A percentile compares a stretch with the other conserved stretches of the same genome.
Evolutionary conservation across 2,113 vertebrate genomes (phyloP).

Genomic region (Xenus cinereus): DNA sequence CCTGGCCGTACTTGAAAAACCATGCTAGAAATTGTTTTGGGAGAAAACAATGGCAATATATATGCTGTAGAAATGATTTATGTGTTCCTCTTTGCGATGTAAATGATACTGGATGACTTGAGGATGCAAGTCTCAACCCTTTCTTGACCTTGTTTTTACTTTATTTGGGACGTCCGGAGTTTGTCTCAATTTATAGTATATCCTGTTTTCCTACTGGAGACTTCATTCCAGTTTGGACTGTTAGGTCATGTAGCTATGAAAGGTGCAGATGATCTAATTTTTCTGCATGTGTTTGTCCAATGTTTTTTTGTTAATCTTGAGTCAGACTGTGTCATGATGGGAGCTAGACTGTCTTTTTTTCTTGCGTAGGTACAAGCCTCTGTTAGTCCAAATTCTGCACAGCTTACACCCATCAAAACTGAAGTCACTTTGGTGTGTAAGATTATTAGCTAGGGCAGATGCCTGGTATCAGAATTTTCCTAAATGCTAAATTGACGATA

Average conservation of each 20-base stretch:
- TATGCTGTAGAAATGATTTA: accelerated
- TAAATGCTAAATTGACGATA: neutral
- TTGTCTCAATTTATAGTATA: neutral
- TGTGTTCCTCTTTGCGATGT: neutral
- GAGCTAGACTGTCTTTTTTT: neutral
- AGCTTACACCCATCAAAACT: neutral
- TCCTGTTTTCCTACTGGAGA: neutral
- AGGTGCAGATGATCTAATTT: neutral
- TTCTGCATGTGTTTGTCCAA: neutral
- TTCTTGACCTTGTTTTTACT: neutral
- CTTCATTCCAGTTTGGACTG: neutral
- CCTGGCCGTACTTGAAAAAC: neutral
- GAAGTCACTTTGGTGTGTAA: neutral
- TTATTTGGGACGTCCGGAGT: neutral
- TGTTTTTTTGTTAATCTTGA: neutral
- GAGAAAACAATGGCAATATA: neutral
- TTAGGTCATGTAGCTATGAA: neutral
- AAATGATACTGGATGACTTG: neutral
- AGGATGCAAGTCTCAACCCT: neutral
- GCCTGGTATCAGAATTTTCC: neutral
- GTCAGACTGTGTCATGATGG: neutral
- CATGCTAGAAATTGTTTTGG: neutral
- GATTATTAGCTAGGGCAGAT: neutral
- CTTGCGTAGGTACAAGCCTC: neutral
- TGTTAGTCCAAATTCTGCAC: neutral